Evolutionary conservation across 2,113 vertebrate species (phyloP), one percentile per base, ranked within the genome.

Genomic region (Oxyura jamaicensis): DNA sequence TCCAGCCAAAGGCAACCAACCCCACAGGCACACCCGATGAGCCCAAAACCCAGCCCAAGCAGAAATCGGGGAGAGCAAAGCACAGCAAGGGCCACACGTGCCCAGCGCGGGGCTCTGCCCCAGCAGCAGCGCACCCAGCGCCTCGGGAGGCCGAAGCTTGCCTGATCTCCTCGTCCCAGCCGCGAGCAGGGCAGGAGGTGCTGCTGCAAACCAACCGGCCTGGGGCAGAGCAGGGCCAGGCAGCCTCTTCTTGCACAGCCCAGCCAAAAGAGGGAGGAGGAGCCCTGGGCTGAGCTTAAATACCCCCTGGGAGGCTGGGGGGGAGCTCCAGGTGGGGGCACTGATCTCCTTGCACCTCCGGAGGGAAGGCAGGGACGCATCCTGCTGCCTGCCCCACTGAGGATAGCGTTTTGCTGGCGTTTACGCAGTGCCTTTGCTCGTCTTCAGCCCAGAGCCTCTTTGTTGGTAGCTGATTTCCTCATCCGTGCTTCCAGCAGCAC

Each of bases 131-230:
- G 53, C 28, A 31, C 28, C 28, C 13, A 11, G 6, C 5, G 16
- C 5, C 18, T 17, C 6, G 29, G 53, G 53, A 11, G 29, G 28
- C 29, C 31, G 53, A 16, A 29, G 16, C 33, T 77, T 68, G 42
- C 65, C 59, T 19, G 11, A 81, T 25, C 4, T 4, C 33, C 10
- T 29, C 1, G 0, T 33, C 55, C 25, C 42, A 50, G 18, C 66
- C 21, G 10, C 11, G 31, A 44, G 26, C 11, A 39, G 20, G 31
- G 23, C 79, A 73, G 15, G 0, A 73, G 25, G 5, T 12, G 17
- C 8, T 42, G 0, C 5, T 67, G 5, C 75, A 50, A 16, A 1
- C n/a, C 16, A 8, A 29, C 33, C 6, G 3, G 22, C 50, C 22
- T 25, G 2, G 26, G 52, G 5, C 39, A 33, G 13, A 2, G 10